These are phyloP conservation scores for Drosophila guanche DNA, from an alignment of 1,140 invertebrate species.

Conservation along the genomic window DNA sequence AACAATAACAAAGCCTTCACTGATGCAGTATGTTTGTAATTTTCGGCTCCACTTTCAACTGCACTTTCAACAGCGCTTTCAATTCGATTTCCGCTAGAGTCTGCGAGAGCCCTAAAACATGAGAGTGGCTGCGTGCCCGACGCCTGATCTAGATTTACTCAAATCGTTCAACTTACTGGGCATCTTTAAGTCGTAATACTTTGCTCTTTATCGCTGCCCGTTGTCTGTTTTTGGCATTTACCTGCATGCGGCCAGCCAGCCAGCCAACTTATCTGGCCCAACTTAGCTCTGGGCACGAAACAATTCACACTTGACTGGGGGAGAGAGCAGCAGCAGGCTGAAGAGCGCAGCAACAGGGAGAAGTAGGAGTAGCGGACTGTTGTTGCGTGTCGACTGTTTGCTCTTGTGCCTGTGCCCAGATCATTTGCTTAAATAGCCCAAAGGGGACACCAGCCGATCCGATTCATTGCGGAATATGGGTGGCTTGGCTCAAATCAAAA, in stretches of 20 bases:
- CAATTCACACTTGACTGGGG: conserved; percentile 71
- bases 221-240: conserved; percentile 17
- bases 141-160: no score
- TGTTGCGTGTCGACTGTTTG: conserved; percentile 69
- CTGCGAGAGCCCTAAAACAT: no score
- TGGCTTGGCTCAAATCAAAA: conserved; percentile 62
- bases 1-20: no score
- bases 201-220: neutral
- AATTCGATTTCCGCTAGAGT: no score
- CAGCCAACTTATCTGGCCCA: conserved; percentile 53
- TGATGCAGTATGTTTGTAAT: no score
- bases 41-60: no score
- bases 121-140: neutral
- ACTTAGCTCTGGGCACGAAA: conserved; percentile 72
- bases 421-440: conserved; percentile 81
- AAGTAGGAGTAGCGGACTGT: neutral
- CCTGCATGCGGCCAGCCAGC: conserved; percentile 6
- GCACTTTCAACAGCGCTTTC: no score
- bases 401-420: conserved; percentile 58
- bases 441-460: conserved; percentile 52
- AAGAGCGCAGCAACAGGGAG: neutral
- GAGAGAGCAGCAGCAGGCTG: conserved; percentile 1
- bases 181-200: neutral
- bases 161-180: neutral
- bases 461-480: conserved; percentile 72